phyloP scores from a whole-genome alignment of 2,888 invertebrate species.

The Brachypterus glaber region DNA sequence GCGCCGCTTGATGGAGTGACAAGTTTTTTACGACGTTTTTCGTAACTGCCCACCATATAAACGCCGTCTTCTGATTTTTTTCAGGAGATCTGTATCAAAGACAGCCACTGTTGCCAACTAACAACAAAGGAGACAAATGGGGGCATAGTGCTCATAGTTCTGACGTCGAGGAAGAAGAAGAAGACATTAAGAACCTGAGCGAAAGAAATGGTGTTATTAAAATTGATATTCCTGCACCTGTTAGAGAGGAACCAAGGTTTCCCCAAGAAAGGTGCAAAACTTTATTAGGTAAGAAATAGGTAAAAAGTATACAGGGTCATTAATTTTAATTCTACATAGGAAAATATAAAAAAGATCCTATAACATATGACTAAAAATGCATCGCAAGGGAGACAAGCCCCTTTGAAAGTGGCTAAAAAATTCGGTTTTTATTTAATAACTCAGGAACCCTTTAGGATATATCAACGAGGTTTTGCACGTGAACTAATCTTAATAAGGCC shows the following conservation, averaged over 20 bases:
- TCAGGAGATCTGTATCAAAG: conserved; percentile 49
- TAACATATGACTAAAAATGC: too few relatives aligned
- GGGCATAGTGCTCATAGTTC: conserved; percentile 35
- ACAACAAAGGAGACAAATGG: conserved; percentile 44
- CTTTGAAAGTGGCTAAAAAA: too few relatives aligned
- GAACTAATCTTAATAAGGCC: too few relatives aligned
- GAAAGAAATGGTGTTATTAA: conserved; percentile 46
- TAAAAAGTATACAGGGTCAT: too few relatives aligned
- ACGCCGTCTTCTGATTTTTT: not conserved
- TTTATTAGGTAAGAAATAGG: conserved; percentile 47
- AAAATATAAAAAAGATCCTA: too few relatives aligned
- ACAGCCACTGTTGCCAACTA: conserved; percentile 48
- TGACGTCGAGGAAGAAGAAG: conserved; percentile 41
- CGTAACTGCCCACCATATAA: not conserved
- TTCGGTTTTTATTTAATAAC: too few relatives aligned
- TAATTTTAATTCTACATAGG: too few relatives aligned
- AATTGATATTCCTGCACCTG: conserved; percentile 56
- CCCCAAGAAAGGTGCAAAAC: conserved; percentile 83
- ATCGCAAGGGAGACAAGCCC: too few relatives aligned
- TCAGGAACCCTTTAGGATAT: too few relatives aligned
- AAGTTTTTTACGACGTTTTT: too few relatives aligned
- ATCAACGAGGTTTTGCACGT: too few relatives aligned
- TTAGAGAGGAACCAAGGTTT: conserved; percentile 65
- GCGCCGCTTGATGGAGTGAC: not conserved
- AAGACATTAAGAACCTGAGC: conserved; percentile 41